phyloP scores from a whole-genome alignment of 2,797 vertebrate genomes.

The Anomalospiza imberbis region DNA sequence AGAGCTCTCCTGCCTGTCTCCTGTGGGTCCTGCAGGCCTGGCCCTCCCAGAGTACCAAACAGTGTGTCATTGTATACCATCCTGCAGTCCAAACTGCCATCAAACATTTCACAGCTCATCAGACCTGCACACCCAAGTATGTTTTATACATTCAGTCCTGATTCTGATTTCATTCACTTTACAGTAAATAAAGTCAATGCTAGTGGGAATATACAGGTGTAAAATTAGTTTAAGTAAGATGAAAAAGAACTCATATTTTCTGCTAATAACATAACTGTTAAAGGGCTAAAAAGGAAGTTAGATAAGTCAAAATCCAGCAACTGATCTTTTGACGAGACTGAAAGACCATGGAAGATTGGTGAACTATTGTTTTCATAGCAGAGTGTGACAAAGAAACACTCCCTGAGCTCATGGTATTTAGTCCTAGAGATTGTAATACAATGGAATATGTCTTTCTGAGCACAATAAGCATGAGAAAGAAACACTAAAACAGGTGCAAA shows the following conservation, averaged over 20 bases:
- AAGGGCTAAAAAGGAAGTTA: constrained; percentile 2
- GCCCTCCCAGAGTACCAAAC: not conserved
- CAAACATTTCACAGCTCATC: constrained; percentile 42
- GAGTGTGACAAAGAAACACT: not conserved
- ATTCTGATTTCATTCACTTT: constrained; percentile 42
- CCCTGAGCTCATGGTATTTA: not conserved
- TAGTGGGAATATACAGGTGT: constrained; percentile 32
- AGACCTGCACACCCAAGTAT: not conserved
- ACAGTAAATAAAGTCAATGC: constrained; percentile 29
- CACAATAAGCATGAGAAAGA: not conserved
- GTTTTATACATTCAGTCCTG: constrained; percentile 28
- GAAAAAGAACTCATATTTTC: constrained; percentile 3
- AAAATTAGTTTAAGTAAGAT: constrained; percentile 33
- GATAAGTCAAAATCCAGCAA: constrained; percentile 7
- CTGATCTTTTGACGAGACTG: not conserved
- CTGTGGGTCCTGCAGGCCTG: not conserved
- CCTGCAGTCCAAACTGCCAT: not conserved
- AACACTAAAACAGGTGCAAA: not conserved
- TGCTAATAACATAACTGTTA: not conserved
- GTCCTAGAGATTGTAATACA: not conserved
- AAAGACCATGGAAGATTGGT: not conserved
- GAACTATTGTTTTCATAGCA: not conserved
- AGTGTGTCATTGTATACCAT: constrained; percentile 1
- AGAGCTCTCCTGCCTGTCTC: not conserved
- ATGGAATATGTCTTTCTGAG: not conserved